Evolutionary conservation across 2,797 vertebrate species (phyloP).

Genomic region (Acanthis flammea): DNA sequence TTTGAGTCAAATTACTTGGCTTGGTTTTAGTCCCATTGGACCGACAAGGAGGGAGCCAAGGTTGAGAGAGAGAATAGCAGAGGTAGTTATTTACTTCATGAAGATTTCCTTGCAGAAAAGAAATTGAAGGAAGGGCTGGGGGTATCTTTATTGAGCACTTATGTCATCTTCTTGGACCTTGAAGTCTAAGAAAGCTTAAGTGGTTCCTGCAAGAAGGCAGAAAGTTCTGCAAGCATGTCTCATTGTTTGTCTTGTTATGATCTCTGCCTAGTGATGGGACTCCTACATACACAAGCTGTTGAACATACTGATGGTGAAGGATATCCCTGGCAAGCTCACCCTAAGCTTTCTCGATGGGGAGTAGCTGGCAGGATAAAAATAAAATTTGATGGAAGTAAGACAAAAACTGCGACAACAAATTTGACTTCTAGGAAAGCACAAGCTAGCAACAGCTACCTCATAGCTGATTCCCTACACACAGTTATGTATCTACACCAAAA

Average conservation of each 20-base stretch:
- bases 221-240: neutral
- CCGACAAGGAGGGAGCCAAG: neutral
- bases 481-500: accelerated
- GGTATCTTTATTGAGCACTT: neutral
- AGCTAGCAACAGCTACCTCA: neutral
- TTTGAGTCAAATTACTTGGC: neutral
- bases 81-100: neutral
- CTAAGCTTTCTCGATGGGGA: neutral
- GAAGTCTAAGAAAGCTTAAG: neutral
- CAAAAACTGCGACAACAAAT: neutral
- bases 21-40: neutral
- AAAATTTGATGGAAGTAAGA: neutral
- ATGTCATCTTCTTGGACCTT: neutral
- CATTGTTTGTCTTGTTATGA: neutral
- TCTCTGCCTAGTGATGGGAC: neutral
- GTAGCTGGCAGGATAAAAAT: neutral
- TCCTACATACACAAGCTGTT: neutral
- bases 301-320: neutral
- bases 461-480: neutral
- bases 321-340: neutral
- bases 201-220: neutral
- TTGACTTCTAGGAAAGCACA: neutral
- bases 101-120: neutral
- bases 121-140: neutral
- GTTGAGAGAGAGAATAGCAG: neutral